phyloP scores from a whole-genome alignment of 2,113 vertebrate species.

The Columba livia region DNA sequence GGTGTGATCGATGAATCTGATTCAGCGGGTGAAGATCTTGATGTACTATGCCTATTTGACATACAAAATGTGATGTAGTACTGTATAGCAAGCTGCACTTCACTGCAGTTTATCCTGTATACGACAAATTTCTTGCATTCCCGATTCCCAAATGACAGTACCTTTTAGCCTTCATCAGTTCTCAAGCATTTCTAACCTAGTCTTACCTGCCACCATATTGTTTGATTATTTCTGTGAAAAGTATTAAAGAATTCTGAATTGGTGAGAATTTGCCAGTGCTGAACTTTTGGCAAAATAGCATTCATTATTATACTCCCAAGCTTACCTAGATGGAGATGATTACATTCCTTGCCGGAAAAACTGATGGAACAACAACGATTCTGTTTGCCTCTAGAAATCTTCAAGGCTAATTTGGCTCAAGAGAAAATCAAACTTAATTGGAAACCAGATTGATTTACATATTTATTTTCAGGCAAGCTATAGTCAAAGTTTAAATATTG shows the following conservation, averaged over 20 bases:
- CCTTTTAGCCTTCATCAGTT: neutral
- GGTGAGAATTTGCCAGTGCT: neutral
- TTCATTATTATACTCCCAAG: neutral
- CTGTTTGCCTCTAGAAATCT: neutral
- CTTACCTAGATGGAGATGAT: neutral
- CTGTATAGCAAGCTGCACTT: neutral
- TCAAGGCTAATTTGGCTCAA: neutral
- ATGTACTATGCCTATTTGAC: neutral
- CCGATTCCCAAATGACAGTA: neutral
- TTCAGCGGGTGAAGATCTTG: neutral
- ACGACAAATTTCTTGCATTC: neutral
- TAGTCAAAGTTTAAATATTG: neutral
- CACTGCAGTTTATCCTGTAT: neutral
- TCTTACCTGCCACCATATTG: neutral
- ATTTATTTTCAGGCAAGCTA: neutral
- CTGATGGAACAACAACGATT: neutral
- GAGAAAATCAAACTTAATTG: neutral
- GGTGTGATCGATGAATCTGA: neutral
- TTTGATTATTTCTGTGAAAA: neutral
- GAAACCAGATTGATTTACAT: neutral
- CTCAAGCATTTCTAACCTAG: neutral
- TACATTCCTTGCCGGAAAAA: neutral
- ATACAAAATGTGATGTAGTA: neutral
- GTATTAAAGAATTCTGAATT: neutral
- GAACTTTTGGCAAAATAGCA: neutral